Conservation (phyloP, 2,113 vertebrate species). For the Nanorana parkeri region DNA sequence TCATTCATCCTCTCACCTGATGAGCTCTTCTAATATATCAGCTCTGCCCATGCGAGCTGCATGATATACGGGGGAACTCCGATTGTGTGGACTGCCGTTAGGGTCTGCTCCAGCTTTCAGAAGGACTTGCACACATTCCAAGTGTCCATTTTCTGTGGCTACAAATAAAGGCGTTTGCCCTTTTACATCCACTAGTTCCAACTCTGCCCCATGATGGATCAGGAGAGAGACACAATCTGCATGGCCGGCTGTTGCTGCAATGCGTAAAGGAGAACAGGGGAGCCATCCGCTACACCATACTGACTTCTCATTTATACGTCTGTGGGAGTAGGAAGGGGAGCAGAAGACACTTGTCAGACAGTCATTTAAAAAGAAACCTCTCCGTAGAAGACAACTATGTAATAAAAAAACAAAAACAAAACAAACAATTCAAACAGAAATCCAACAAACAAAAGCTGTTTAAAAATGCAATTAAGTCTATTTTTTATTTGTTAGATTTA, state of each 20-base stretch:
- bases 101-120: conserved; percentile 89
- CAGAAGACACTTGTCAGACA: background rate
- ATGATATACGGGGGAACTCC: conserved; percentile 91
- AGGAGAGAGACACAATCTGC: conserved; percentile 85
- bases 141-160: conserved; percentile 89
- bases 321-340: conserved; percentile 55
- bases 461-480: no score
- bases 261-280: conserved; percentile 89
- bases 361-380: background rate
- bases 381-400: no score
- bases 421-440: no score
- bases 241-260: conserved; percentile 89
- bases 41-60: conserved; percentile 84
- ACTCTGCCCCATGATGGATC: conserved; percentile 84
- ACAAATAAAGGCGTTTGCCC: conserved; percentile 92
- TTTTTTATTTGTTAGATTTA: no score
- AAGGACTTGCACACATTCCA: conserved; percentile 88
- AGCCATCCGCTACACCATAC: conserved; percentile 94
- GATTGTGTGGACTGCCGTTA: conserved; percentile 91
- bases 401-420: no score
- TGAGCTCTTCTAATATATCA: conserved; percentile 87
- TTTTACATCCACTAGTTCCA: conserved; percentile 93
- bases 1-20: conserved; percentile 74
- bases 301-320: conserved; percentile 92
- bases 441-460: no score